Evolutionary conservation across 2,113 vertebrate species (phyloP).

Genomic region (Theristicus caerulescens): DNA sequence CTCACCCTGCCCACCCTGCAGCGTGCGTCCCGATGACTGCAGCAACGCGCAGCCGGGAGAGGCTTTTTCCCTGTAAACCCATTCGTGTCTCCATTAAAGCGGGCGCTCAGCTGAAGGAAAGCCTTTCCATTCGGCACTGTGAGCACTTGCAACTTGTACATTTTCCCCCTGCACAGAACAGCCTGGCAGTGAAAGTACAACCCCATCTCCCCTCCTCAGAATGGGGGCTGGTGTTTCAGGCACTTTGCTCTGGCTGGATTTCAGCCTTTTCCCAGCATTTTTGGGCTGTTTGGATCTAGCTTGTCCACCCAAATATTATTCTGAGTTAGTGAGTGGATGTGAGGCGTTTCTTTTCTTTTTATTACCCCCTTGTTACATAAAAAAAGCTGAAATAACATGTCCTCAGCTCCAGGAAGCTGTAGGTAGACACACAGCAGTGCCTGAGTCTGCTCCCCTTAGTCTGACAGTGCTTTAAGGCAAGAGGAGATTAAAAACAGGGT

Average conservation of each 20-base stretch:
- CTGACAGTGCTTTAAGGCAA: neutral
- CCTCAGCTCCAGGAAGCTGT: neutral
- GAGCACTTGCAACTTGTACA: neutral
- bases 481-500: neutral
- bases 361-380: no score
- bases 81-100: neutral
- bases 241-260: neutral
- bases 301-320: no score
- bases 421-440: neutral
- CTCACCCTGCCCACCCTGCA: neutral
- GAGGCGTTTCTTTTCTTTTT: neutral
- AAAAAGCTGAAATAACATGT: neutral
- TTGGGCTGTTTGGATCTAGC: neutral
- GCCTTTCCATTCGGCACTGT: fast-evolving
- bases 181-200: fast-evolving
- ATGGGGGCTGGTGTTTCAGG: neutral
- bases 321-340: neutral
- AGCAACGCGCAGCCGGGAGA: neutral
- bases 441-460: neutral
- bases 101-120: neutral
- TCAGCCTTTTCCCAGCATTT: neutral
- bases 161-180: fast-evolving
- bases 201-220: neutral
- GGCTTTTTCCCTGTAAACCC: neutral
- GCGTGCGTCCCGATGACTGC: neutral